Conservation (phyloP, 2,113 vertebrate genomes). For the Lagopus leucura region DNA sequence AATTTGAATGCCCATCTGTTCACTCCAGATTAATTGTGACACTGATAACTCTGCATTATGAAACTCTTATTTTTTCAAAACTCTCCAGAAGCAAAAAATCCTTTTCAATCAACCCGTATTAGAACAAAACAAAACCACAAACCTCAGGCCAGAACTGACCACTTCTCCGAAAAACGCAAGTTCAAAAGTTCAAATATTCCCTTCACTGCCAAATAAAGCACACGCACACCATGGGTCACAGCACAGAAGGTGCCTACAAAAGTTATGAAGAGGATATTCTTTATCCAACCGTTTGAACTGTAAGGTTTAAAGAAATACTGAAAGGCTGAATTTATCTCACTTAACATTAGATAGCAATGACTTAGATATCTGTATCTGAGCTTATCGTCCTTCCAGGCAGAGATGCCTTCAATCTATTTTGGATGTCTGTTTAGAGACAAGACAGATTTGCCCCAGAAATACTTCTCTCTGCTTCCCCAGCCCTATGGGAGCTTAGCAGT, state of each 20-base stretch:
- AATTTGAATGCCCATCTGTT: conserved; percentile 72
- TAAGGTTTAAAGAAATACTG: background rate
- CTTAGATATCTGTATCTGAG: background rate
- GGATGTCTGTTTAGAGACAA: background rate
- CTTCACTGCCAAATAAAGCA: background rate
- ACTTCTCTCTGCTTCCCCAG: background rate
- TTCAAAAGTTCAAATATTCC: background rate
- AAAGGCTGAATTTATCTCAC: background rate
- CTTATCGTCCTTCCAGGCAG: background rate
- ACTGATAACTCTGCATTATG: conserved; percentile 30
- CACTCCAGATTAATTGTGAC: conserved; percentile 54
- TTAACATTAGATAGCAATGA: background rate
- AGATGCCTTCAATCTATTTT: background rate
- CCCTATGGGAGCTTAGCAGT: background rate
- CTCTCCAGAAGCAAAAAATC: background rate
- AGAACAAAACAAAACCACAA: background rate
- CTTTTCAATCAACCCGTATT: background rate
- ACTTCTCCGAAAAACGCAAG: background rate
- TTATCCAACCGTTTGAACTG: background rate
- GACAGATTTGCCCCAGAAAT: background rate
- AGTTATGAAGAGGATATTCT: background rate
- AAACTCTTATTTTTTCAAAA: conserved; percentile 13
- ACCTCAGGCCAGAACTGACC: background rate
- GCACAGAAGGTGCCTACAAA: background rate
- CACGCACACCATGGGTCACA: background rate